Evolutionary conservation across 2,888 invertebrate genomes (phyloP), one percentile per base, ranked within the genome.

Genomic region (Macaria notata): DNA sequence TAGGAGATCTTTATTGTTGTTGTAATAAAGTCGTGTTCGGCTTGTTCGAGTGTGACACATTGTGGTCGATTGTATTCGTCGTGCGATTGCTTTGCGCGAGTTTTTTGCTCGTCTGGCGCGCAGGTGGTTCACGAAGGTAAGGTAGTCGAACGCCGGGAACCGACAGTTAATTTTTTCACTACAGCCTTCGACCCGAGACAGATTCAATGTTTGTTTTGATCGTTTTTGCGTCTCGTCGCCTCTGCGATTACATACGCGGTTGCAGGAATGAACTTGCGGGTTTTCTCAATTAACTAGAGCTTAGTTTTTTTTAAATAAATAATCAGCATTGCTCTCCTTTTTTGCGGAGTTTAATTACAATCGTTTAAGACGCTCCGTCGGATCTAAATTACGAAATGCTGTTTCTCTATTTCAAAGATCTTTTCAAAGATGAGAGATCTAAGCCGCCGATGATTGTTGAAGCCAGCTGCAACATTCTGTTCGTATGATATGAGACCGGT

Each of bases 71-170:
- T 61, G 59, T 64, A 64, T 64, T 47, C 58, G 61, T 58, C 66
- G 68, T 65, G 64, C 69, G 75, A 76, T 78, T 76, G 74, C 71
- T 74, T 75, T 73, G 73, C 73, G 77, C 74, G 76, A 78, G 80
- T 84, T 86, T 86, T 88, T 86, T 85, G 78, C 70, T 71, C 73
- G 84, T 86, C 84, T 86, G 83, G 81, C 77, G 76, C 81, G 83
- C 86, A 86, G 86, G 86, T 86, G 86, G 79, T 76, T 82, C 72
- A 41, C 38, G 54, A 59, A 59, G 59, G 59, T 47, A 70, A 74
- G 72, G 73, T 71, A 70, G 71, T 68, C 64, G 62, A 63, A 61
- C 64, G 70, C 70, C 70, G 64, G 70, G 73, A 75, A 70, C 72
- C 70, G 67, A 70, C 68, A 71, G 68, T 76, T 73, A 64, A 71